Conservation (phyloP, 1,140 invertebrate genomes). For the Drosophila melanogaster region Release_6_plus_ISO1_MT NT_033779.5:21076001-21076500, state of each 20-base stretch:
- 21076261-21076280: background rate
- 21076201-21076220: no score
- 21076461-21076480: conserved; percentile 5
- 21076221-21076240: no score
- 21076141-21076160: no score
- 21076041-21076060: background rate
- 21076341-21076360: background rate
- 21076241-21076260: no score
- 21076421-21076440: conserved; percentile 55
- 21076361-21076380: conserved; percentile 2
- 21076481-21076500: conserved; percentile 48
- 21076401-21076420: conserved; percentile 64
- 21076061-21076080: background rate
- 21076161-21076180: no score
- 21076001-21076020: conserved; percentile 32
- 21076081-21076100: no score
- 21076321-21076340: background rate
- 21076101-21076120: no score
- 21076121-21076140: no score
- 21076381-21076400: conserved; percentile 67
- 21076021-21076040: background rate
- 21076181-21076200: no score
- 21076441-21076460: conserved; percentile 56
- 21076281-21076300: background rate
- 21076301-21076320: background rate